A percentile compares a stretch with the other conserved stretches of the same genome.
Conservation (phyloP, 2,888 invertebrate species). For the Pachydiplax longipennis region DNA sequence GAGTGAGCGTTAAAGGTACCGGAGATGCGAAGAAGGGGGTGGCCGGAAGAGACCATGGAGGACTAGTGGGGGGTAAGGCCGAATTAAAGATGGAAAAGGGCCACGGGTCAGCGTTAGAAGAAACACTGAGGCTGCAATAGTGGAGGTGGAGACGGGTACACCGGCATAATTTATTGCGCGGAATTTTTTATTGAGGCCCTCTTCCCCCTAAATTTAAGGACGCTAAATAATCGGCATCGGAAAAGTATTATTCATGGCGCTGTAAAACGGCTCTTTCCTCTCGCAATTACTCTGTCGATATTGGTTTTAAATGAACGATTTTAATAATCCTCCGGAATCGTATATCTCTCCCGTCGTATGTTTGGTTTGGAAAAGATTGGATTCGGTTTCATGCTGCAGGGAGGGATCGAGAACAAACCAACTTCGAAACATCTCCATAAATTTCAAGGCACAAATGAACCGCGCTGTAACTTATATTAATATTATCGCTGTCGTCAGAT, state of each 20-base stretch:
- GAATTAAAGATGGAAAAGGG: neutral
- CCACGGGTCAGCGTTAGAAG: neutral
- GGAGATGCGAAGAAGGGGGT: neutral
- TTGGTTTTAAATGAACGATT: neutral
- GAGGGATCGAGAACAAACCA: too few relatives aligned
- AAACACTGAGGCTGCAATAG: neutral
- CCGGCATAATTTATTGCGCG: neutral
- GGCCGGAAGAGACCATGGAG: neutral
- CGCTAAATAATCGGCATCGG: neutral
- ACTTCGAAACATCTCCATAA: too few relatives aligned
- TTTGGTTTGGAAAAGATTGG: too few relatives aligned
- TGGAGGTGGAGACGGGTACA: neutral
- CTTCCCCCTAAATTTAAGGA: neutral
- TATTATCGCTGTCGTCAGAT: too few relatives aligned
- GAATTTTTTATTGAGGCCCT: neutral
- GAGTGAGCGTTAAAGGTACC: conserved; percentile 36
- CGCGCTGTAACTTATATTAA: too few relatives aligned
- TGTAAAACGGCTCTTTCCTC: neutral
- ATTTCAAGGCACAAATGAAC: too few relatives aligned
- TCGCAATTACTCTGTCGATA: too few relatives aligned
- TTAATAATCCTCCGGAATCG: neutral
- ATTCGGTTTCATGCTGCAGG: too few relatives aligned
- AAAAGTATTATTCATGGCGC: neutral
- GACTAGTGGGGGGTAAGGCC: neutral
- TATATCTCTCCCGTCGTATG: too few relatives aligned